phyloP scores from a whole-genome alignment of 2,797 vertebrate genomes.

The Acomys russatus region DNA sequence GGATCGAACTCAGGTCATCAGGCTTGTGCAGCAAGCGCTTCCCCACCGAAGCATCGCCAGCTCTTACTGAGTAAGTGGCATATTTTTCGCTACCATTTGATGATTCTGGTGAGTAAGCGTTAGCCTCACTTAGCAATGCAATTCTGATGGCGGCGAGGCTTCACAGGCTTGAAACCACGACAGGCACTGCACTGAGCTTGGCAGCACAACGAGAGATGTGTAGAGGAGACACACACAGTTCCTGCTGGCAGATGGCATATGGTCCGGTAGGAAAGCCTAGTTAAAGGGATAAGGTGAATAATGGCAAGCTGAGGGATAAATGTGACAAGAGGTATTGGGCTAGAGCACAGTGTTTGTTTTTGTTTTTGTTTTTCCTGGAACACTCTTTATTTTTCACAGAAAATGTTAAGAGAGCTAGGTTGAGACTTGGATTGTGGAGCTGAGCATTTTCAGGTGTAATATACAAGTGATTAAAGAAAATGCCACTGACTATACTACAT shows the following conservation, averaged over 20 bases:
- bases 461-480: not conserved
- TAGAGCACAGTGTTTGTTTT: not conserved
- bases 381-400: slow-evolving; percentile 47
- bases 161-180: not conserved
- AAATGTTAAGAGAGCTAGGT: not conserved
- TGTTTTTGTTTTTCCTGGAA: not conserved
- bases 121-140: not conserved
- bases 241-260: not conserved
- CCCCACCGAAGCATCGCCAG: not conserved
- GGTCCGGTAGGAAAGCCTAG: not conserved
- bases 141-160: not conserved
- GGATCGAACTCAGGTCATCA: not conserved
- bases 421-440: not conserved
- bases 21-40: not conserved
- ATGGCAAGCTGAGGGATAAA: not conserved
- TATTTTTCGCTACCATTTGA: not conserved
- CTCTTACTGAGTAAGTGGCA: not conserved
- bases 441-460: not conserved
- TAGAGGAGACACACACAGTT: not conserved
- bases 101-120: not conserved
- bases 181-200: not conserved
- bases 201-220: accelerated
- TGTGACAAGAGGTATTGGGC: not conserved
- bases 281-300: not conserved
- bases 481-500: not conserved